phyloP scores from a whole-genome alignment of 2,113 vertebrate species.

The Onychostruthus taczanowskii region DNA sequence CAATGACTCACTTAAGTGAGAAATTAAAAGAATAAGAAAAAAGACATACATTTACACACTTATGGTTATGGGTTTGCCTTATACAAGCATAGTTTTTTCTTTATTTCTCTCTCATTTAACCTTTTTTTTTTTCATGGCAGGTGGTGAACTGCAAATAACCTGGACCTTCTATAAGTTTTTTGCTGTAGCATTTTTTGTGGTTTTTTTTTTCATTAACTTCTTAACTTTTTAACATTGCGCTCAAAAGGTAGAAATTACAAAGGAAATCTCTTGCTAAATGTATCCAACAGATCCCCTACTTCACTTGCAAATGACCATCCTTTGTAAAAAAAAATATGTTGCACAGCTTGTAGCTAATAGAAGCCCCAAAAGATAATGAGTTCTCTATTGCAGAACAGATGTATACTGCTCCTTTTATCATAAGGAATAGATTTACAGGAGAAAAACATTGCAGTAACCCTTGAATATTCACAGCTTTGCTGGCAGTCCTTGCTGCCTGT shows the following conservation, averaged over 20 bases:
- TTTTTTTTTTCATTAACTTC: not conserved
- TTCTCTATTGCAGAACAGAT: conserved; percentile 44
- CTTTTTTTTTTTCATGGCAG: not conserved
- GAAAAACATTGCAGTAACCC: not conserved
- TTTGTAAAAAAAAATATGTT: not conserved
- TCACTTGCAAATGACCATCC: conserved; percentile 39
- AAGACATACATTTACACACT: not conserved
- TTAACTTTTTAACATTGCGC: accelerated
- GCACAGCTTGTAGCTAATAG: conserved; percentile 53
- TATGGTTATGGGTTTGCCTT: not conserved
- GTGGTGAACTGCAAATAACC: not conserved
- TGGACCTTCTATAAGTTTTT: not conserved
- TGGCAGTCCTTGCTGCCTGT: conserved; percentile 14
- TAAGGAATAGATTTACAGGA: conserved; percentile 31
- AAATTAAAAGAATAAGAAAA: not conserved
- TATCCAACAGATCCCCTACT: not conserved
- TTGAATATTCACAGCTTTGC: conserved; percentile 36
- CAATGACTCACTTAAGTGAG: not conserved
- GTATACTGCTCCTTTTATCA: conserved; percentile 30
- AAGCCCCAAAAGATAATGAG: conserved; percentile 47
- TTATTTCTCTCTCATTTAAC: not conserved
- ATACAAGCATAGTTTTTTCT: not conserved
- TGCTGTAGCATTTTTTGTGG: not conserved
- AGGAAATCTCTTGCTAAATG: not conserved
- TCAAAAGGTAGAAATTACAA: not conserved